A percentile compares a stretch with the other conserved stretches of the same genome.
These are phyloP conservation scores for Cephalotes varians DNA, from an alignment of 2,888 invertebrate genomes.

Conservation along the genomic window DNA sequence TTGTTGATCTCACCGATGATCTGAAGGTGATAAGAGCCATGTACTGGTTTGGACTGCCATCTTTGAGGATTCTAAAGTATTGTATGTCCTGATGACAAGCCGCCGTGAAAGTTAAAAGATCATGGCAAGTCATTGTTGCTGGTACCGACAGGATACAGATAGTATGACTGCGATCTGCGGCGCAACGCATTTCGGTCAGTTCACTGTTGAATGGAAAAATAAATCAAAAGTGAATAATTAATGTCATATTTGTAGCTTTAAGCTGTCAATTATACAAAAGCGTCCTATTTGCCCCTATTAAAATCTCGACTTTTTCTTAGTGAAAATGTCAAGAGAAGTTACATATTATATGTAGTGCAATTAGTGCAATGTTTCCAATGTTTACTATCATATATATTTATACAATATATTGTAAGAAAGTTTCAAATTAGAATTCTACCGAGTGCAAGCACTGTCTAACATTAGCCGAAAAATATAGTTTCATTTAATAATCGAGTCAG, in stretches of 20 bases:
- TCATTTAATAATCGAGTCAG: not conserved
- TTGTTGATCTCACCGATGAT: slow-evolving; percentile 76
- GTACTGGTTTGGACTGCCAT: slow-evolving; percentile 97
- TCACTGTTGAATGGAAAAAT: slow-evolving; percentile 88
- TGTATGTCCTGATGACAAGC: slow-evolving; percentile 96
- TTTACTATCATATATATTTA: not conserved
- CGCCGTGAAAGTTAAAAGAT: slow-evolving; percentile 96
- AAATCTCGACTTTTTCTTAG: not conserved
- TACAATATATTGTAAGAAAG: too few relatives aligned
- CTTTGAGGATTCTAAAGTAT: slow-evolving; percentile 96
- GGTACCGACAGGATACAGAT: slow-evolving; percentile 96
- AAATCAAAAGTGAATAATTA: slow-evolving; percentile 9
- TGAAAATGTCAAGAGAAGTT: not conserved
- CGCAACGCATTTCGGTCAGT: slow-evolving; percentile 90
- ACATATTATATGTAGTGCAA: not conserved
- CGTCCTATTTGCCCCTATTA: not conserved
- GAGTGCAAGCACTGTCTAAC: not conserved
- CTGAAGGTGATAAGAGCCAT: slow-evolving; percentile 96
- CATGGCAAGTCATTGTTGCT: slow-evolving; percentile 95
- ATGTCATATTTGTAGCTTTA: not conserved
- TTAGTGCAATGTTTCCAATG: not conserved
- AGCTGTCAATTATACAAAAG: not conserved
- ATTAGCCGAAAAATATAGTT: not conserved
- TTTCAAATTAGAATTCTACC: not conserved
- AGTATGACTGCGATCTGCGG: slow-evolving; percentile 91